phyloP scores from a whole-genome alignment of 2,113 vertebrate genomes.

The Sisor rabdophorus region DNA sequence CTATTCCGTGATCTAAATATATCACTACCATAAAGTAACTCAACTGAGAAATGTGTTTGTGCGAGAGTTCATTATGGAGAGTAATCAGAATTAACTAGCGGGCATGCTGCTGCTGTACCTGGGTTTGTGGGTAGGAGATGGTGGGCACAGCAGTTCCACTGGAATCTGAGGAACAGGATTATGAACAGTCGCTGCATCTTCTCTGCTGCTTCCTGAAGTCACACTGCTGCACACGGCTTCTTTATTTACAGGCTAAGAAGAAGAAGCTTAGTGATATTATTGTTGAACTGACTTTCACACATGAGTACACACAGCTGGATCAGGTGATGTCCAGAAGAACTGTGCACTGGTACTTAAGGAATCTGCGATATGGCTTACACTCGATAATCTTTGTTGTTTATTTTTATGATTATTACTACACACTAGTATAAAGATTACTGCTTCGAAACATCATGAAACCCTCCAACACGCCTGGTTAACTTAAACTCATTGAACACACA shows the following conservation, averaged over 20 bases:
- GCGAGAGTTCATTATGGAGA: no score
- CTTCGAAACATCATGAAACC: not conserved
- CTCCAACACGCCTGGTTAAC: not conserved
- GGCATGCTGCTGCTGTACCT: not conserved
- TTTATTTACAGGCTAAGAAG: slow-evolving; percentile 49
- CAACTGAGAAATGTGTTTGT: no score
- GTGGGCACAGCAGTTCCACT: slow-evolving; percentile 37
- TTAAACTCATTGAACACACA: not conserved
- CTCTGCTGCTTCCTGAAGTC: slow-evolving; percentile 47
- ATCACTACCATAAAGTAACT: not conserved
- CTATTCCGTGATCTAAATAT: no score
- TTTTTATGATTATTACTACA: no score
- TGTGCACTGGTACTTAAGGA: no score
- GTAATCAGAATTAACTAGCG: not conserved
- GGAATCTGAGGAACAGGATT: slow-evolving; percentile 34
- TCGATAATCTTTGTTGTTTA: no score
- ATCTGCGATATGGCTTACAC: no score
- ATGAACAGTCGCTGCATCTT: slow-evolving; percentile 26
- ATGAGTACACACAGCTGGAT: no score
- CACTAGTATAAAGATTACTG: not conserved
- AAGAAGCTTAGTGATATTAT: slow-evolving; percentile 21
- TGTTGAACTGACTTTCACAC: not conserved
- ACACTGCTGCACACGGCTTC: slow-evolving; percentile 39
- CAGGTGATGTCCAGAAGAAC: no score
- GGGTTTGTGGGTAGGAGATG: slow-evolving; percentile 32